Base-by-base conservation (phyloP, 2,797 vertebrate species). In the Acipenser oxyrinchus region DNA sequence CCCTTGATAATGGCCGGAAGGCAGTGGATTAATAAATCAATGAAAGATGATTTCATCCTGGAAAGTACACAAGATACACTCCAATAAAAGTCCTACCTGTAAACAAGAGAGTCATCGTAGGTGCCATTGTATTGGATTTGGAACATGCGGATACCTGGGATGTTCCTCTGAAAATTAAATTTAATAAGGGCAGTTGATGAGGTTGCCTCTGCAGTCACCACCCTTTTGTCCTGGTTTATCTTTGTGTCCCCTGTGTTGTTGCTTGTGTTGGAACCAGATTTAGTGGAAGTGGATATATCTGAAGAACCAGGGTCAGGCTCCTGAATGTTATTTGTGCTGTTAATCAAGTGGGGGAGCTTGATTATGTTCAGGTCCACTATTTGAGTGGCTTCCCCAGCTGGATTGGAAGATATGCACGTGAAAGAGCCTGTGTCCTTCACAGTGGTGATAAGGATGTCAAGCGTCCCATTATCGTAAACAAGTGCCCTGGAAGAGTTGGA, bases 101-200 rank as follows among this genome's bases (percentile, higher is more conserved):
- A 99, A 83, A 99, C 96, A 79, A 98, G 93, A 6, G 96, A 98
- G 86, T 98, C 96, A 66, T 99, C 96, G 0, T 96, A 96, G 81
- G 93, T 96, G 70, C 96, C 96, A 8, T 99, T 99, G 83, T 99
- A 99, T 83, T 99, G 96, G 71, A 99, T 98, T 84, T 99, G 96
- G 87, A 99, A 99, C 96, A 99, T 99, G 75, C 96, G 91, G 68
- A 99, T 98, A 68, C 96, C 95, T 0, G 95, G 95, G 68, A 98
- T 97, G 81, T 94, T 98, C 86, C 95, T 94, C 86, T 99, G 96
- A 78, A 98, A 98, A 84, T 97, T 95, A 80, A 99, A 99, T 79
- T 98, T 96, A 71, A 99, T 94, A 65, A 99, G 86, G 1, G 88
- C 96, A 0, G 96, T 98, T 0, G 96, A 99, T 0, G 96, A 96